Conservation (phyloP, 2,888 invertebrate genomes). For the Zeuzera pyrina region DNA sequence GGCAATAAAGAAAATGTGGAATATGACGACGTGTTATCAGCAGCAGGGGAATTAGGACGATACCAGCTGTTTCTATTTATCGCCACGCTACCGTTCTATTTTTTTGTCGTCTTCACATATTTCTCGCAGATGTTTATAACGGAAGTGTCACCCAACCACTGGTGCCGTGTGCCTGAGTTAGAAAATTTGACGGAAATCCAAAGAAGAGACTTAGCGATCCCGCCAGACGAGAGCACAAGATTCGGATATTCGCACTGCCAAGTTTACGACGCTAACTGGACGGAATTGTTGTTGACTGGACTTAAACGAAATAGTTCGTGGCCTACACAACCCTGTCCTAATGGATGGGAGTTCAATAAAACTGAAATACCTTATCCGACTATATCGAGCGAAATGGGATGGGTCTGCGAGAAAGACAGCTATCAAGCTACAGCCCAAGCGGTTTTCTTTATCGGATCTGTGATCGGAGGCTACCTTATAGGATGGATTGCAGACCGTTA, state of each 20-base stretch:
- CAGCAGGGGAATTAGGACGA: slow-evolving; percentile 9
- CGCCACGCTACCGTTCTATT: slow-evolving; percentile 9
- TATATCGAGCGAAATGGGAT: slow-evolving; percentile 10
- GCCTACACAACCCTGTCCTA: slow-evolving; percentile 4
- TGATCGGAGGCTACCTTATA: slow-evolving; percentile 8
- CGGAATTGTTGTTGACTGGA: slow-evolving; percentile 5
- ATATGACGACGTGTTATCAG: slow-evolving; percentile 9
- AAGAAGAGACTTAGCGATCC: slow-evolving; percentile 9
- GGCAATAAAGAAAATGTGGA: slow-evolving; percentile 3
- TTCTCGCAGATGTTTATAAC: slow-evolving; percentile 11
- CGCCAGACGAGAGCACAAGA: slow-evolving; percentile 4
- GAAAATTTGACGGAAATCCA: slow-evolving; percentile 9
- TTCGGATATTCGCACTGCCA: slow-evolving; percentile 8
- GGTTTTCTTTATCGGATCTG: slow-evolving; percentile 11
- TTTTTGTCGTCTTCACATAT: slow-evolving; percentile 10
- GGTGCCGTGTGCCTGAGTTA: slow-evolving; percentile 13
- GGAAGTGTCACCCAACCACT: slow-evolving; percentile 8
- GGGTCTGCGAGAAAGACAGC: slow-evolving; percentile 12
- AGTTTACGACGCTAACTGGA: slow-evolving; percentile 11
- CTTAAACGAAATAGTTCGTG: slow-evolving; percentile 1
- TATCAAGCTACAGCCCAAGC: slow-evolving; percentile 13
- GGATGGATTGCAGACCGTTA: slow-evolving; percentile 11
- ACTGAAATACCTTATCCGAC: slow-evolving; percentile 12
- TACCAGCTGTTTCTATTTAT: slow-evolving; percentile 9
- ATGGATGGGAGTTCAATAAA: slow-evolving; percentile 13